These are phyloP conservation scores for Hirtodrosophila cameraria DNA, from an alignment of 2,888 invertebrate species.

Conservation along the genomic window DNA sequence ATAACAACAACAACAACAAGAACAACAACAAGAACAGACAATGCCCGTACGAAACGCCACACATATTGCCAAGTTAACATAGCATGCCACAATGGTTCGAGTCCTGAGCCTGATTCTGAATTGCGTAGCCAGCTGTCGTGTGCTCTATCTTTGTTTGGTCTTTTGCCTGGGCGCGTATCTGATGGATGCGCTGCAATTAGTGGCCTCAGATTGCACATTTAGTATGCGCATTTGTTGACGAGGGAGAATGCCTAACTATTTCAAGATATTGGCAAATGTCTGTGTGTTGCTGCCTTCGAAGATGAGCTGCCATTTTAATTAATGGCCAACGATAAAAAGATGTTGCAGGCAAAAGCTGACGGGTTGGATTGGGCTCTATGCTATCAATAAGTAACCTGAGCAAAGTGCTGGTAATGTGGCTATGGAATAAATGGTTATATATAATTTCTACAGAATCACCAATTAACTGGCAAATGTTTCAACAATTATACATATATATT, in stretches of 20 bases:
- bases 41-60: not conserved
- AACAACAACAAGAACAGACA: conserved; percentile 10
- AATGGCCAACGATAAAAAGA: conserved; percentile 44
- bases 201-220: conserved; percentile 75
- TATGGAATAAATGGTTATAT: conserved; percentile 8
- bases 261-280: conserved; percentile 39
- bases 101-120: not conserved
- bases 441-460: conserved; percentile 5
- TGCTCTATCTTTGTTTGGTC: conserved; percentile 49
- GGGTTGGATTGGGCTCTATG: not conserved
- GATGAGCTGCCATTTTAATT: conserved; percentile 45
- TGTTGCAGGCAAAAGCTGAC: conserved; percentile 15
- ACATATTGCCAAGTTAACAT: conserved; percentile 27
- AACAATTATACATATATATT: not conserved
- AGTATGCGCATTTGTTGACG: conserved; percentile 36
- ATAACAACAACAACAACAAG: conserved; percentile 18
- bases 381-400: conserved; percentile 15
- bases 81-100: conserved; percentile 3
- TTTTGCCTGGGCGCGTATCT: conserved; percentile 60
- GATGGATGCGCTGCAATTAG: conserved; percentile 75
- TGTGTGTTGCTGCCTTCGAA: conserved; percentile 3
- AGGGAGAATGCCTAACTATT: conserved; percentile 30
- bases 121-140: conserved; percentile 24
- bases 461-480: not conserved
- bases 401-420: not conserved